Evolutionary conservation across 2,797 vertebrate species (phyloP), one percentile per base, ranked within the genome.

Genomic region (Channallabes apus): DNA sequence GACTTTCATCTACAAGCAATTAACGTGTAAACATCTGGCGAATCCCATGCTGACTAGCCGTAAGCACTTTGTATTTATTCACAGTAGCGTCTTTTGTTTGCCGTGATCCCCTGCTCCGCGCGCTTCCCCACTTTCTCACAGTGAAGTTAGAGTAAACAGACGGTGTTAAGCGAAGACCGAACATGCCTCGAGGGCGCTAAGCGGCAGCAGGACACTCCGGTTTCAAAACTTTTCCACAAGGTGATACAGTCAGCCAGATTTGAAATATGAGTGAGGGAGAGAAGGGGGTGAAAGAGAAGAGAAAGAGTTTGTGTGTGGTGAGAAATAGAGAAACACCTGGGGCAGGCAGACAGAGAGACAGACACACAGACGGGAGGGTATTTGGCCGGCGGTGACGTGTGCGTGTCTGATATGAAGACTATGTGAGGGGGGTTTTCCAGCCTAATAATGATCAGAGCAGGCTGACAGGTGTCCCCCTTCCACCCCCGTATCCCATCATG

Each of bases 241-340:
- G 85, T 88, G 90, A 88, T 90, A 90, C 54, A 0, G 85, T 87
- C 81, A 82, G 86, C 88, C 89, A 35, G 86, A 89, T 92, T 27
- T 92, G 93, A 93, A 94, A 94, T 68, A 59, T 80, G 92, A 93
- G 90, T 91, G 90, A 90, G 85, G 89, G 62, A 86, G 86, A 83
- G 85, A 68, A n/a, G 65, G n/a, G 51, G 83, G 87, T 88, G 86
- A 32, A 84, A 89, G 91, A 29, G 91, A 93, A 92, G 94, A 93
- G 58, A 62, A 46, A 79, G 91, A 93, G 89, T 91, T 89, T 92
- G 90, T 22, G 20, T 41, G 2, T 71, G 58, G 58, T 15, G 27
- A 59, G 29, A 61, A 35, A 79, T n/a, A 72, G 87, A 87, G 86
- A 89, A 90, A 91, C 90, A 92, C 94, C 93, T 91, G 91, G 92